Conservation (phyloP, 1,140 invertebrate species). For the Drosophila saltans region DNA sequence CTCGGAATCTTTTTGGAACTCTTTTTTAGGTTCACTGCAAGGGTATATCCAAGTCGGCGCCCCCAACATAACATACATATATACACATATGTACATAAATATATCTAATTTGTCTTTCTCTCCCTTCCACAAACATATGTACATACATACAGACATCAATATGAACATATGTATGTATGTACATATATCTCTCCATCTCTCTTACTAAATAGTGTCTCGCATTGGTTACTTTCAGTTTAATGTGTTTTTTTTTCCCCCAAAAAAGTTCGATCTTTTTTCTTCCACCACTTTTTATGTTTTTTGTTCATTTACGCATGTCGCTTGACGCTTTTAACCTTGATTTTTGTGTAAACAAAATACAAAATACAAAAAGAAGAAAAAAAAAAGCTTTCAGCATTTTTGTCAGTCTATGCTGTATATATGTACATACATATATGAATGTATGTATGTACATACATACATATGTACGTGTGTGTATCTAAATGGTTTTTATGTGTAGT, state of each 20-base stretch:
- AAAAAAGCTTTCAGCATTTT: conserved; percentile 73
- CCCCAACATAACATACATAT: background rate
- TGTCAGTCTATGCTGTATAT: conserved; percentile 53
- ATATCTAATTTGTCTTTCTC: background rate
- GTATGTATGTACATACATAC: conserved; percentile 45
- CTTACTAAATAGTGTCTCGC: conserved; percentile 1
- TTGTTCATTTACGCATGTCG: conserved; percentile 65
- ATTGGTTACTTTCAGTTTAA: conserved; percentile 15
- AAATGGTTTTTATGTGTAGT: background rate
- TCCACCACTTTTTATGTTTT: conserved; percentile 63
- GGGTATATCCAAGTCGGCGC: background rate
- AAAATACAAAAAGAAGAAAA: conserved; percentile 29
- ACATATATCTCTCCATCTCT: background rate
- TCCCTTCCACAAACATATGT: background rate
- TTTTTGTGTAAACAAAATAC: conserved; percentile 77
- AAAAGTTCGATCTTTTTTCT: conserved; percentile 72
- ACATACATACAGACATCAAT: background rate
- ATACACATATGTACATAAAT: background rate
- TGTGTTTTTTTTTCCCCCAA: conserved; percentile 20
- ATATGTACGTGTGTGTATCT: conserved; percentile 30
- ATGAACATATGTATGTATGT: background rate
- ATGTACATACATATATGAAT: conserved; percentile 8
- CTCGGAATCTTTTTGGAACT: too few relatives aligned
- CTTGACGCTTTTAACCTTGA: conserved; percentile 78
- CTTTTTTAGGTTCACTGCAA: background rate